Conservation (phyloP, 2,888 invertebrate species). For the Elysia crispata region DNA sequence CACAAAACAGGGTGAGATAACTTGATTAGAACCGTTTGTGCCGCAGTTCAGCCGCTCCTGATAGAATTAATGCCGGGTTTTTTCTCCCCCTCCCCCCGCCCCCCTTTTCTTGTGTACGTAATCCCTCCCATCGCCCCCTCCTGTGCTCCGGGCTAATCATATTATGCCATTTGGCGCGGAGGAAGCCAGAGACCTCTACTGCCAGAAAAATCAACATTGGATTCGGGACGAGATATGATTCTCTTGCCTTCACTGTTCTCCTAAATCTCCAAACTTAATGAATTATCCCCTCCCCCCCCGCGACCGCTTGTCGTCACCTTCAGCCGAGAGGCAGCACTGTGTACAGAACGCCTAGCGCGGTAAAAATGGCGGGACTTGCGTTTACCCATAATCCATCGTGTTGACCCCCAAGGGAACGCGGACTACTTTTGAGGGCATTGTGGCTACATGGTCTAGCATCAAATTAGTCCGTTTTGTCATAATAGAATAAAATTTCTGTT, state of each 20-base stretch:
- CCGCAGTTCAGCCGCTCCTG: slow-evolving; percentile 32
- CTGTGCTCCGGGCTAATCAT: slow-evolving; percentile 40
- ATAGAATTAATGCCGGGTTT: slow-evolving; percentile 49
- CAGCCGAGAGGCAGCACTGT: slow-evolving; percentile 40
- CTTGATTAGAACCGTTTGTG: slow-evolving; percentile 43
- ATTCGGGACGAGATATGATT: slow-evolving; percentile 45
- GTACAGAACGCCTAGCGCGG: slow-evolving; percentile 9
- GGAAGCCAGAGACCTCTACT: slow-evolving; percentile 12
- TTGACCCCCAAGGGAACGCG: slow-evolving; percentile 9
- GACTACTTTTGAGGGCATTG: slow-evolving; percentile 34
- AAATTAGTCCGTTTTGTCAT: slow-evolving; percentile 45
- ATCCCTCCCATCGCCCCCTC: slow-evolving; percentile 43
- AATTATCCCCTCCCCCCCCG: slow-evolving; percentile 44
- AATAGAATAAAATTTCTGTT: slow-evolving; percentile 41
- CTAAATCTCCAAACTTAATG: slow-evolving; percentile 44
- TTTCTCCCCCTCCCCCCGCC: slow-evolving; percentile 30
- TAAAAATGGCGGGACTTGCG: slow-evolving; percentile 38
- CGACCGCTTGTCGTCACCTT: slow-evolving; percentile 23
- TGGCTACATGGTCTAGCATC: slow-evolving; percentile 32
- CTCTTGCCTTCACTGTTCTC: slow-evolving; percentile 38
- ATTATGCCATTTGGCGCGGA: slow-evolving; percentile 42
- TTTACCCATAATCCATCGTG: slow-evolving; percentile 32
- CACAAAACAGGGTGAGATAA: slow-evolving; percentile 1
- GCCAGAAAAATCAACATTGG: slow-evolving; percentile 44
- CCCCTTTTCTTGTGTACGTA: slow-evolving; percentile 50